Evolutionary conservation across 2,113 vertebrate genomes (phyloP).

Genomic region (Aptenodytes forsteri): DNA sequence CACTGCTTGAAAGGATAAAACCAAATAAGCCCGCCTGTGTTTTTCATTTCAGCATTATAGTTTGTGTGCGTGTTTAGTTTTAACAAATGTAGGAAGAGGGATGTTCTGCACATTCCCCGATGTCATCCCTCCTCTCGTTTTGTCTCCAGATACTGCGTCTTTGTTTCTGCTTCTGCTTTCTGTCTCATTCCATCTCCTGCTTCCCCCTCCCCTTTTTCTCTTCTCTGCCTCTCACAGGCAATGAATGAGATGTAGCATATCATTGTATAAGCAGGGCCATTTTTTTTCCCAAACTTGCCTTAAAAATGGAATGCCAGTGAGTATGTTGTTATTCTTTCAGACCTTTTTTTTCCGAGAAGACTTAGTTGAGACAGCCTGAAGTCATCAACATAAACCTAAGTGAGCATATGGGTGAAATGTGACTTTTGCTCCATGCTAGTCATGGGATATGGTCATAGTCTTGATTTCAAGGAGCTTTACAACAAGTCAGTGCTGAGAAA

Average conservation of each 20-base stretch:
- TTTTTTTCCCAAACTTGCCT: neutral
- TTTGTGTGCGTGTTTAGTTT: neutral
- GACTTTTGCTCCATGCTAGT: neutral
- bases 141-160: conserved; percentile 21
- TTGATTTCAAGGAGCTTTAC: conserved; percentile 36
- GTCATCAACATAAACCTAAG: neutral
- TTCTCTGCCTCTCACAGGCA: conserved; percentile 18
- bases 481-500: neutral
- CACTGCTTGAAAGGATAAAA: conserved; percentile 2
- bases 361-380: neutral
- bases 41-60: conserved; percentile 16
- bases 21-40: neutral
- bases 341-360: neutral
- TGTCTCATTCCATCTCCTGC: neutral
- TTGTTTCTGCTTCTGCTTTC: conserved; percentile 53
- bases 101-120: neutral
- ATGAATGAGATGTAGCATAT: conserved; percentile 2
- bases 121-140: conserved; percentile 20
- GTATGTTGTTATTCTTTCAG: neutral
- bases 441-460: neutral
- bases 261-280: neutral
- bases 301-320: neutral
- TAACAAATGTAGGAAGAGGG: neutral
- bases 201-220: conserved; percentile 14
- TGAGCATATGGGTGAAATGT: neutral